phyloP scores from a whole-genome alignment of 2,797 vertebrate genomes.

The Champsocephalus gunnari region DNA sequence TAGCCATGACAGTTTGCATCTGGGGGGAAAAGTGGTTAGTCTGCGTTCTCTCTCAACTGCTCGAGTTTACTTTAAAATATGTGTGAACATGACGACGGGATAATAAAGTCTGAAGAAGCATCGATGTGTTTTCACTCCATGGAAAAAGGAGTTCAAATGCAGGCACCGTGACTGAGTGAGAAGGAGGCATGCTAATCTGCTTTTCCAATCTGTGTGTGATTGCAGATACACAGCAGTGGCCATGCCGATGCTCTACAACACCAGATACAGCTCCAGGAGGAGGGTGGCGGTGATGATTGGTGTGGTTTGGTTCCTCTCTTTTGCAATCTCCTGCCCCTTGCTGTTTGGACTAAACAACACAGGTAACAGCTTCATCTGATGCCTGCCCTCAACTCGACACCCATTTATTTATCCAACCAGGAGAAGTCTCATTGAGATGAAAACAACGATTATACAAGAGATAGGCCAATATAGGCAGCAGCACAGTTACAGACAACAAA shows the following conservation, averaged over 20 bases:
- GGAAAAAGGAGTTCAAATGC: neutral
- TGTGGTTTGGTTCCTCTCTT: conserved; percentile 97
- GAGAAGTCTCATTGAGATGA: too few relatives aligned
- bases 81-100: conserved; percentile 3
- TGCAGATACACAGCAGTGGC: conserved; percentile 97
- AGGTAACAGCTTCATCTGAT: conserved; percentile 78
- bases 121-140: conserved; percentile 4
- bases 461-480: too few relatives aligned
- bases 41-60: neutral
- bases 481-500: too few relatives aligned
- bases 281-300: conserved; percentile 95
- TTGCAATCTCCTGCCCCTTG: conserved; percentile 97
- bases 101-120: conserved; percentile 5
- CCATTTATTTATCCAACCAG: too few relatives aligned
- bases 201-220: neutral
- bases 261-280: conserved; percentile 97
- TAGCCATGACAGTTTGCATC: conserved; percentile 18
- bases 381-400: neutral
- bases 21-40: conserved; percentile 10
- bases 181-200: conserved; percentile 5
- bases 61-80: conserved; percentile 33
- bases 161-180: neutral
- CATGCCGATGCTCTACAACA: conserved; percentile 99
- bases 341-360: conserved; percentile 97
- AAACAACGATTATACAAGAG: too few relatives aligned